Evolutionary conservation across 23 tunicate species (phyloP).

Genomic region (Clavelina lepadiformis): DNA sequence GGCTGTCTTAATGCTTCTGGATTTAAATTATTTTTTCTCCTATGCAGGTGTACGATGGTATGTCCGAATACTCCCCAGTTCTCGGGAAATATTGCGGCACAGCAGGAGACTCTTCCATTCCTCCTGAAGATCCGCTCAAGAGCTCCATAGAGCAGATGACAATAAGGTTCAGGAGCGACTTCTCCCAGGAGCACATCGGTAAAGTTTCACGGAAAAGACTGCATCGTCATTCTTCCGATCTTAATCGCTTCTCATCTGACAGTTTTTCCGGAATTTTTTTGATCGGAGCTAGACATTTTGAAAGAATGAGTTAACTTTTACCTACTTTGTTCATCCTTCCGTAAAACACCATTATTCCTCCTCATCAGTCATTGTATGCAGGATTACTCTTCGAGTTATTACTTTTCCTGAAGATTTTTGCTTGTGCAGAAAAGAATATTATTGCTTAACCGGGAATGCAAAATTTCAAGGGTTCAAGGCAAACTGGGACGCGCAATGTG

Average conservation of each 20-base stretch:
- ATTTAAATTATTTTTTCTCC: background rate
- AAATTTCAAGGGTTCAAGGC: constrained; percentile 62
- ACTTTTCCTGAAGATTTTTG: too few relatives aligned
- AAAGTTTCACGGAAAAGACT: background rate
- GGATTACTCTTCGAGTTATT: too few relatives aligned
- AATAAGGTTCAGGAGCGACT: constrained; percentile 66
- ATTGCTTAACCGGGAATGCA: background rate
- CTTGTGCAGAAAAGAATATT: background rate
- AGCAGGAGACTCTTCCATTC: constrained; percentile 17
- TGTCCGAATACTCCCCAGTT: constrained; percentile 33
- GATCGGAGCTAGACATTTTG: too few relatives aligned
- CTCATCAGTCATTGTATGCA: too few relatives aligned
- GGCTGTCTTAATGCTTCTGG: too few relatives aligned
- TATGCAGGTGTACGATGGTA: constrained; percentile 78
- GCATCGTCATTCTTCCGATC: too few relatives aligned
- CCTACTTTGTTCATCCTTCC: too few relatives aligned
- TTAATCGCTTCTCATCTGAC: too few relatives aligned
- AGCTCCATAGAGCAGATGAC: constrained; percentile 43
- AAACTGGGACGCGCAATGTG: constrained; percentile 61
- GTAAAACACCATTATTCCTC: too few relatives aligned
- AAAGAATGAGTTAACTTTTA: too few relatives aligned
- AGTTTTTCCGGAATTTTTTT: too few relatives aligned
- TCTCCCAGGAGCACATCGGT: constrained; percentile 44
- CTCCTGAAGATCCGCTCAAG: constrained; percentile 31
- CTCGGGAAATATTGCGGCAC: constrained; percentile 68